A percentile compares a stretch with the other conserved stretches of the same genome.
Conservation (phyloP, 2,888 invertebrate genomes). For the Choreutis nemorana region DNA sequence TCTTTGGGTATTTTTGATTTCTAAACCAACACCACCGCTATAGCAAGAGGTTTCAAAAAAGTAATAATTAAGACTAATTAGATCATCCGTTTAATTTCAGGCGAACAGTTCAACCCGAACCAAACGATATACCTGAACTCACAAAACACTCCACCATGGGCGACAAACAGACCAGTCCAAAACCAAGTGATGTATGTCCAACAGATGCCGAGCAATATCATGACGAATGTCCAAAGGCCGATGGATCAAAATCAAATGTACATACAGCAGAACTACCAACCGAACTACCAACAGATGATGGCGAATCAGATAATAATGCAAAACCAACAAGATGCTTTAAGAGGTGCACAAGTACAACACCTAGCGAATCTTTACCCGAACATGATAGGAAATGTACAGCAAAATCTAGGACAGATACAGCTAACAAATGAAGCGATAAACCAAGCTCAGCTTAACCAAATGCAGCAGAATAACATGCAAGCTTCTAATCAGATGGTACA, state of each 20-base stretch:
- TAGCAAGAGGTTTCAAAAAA: too few relatives aligned
- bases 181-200: constrained; percentile 48
- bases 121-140: constrained; percentile 45
- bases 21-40: too few relatives aligned
- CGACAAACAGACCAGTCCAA: constrained; percentile 35
- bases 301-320: constrained; percentile 29
- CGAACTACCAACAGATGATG: constrained; percentile 29
- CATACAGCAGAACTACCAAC: constrained; percentile 33
- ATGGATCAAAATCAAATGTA: constrained; percentile 43
- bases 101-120: constrained; percentile 40
- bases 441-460: too few relatives aligned
- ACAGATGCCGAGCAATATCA: constrained; percentile 36
- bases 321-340: constrained; percentile 15
- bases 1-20: too few relatives aligned
- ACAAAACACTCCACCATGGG: constrained; percentile 54
- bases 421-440: too few relatives aligned
- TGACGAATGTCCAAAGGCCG: constrained; percentile 30
- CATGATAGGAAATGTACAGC: too few relatives aligned
- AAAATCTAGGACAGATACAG: too few relatives aligned
- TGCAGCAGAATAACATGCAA: too few relatives aligned
- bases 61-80: too few relatives aligned
- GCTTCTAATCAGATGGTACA: too few relatives aligned
- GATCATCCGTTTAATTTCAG: constrained; percentile 33
- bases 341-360: neutral
- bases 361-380: too few relatives aligned